Conservation (phyloP, 1,140 invertebrate genomes). For the Drosophila sechellia region DNA sequence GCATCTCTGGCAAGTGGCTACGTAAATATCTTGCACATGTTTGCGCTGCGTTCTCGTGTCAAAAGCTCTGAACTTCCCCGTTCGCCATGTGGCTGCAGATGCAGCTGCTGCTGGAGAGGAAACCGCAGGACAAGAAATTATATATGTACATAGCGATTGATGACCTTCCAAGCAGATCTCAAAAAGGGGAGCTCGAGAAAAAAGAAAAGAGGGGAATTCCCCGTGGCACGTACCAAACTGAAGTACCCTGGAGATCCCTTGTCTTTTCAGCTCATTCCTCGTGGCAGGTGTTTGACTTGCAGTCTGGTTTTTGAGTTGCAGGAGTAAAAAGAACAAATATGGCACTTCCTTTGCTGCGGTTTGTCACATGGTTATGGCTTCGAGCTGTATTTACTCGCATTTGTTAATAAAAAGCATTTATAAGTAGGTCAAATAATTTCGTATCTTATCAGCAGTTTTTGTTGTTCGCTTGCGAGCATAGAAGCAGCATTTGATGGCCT, state of each 20-base stretch:
- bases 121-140: slow-evolving; percentile 55
- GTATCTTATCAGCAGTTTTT: slow-evolving; percentile 60
- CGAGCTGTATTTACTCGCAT: slow-evolving; percentile 5
- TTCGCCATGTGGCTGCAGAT: slow-evolving; percentile 14
- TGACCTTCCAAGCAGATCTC: slow-evolving; percentile 36
- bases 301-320: slow-evolving; percentile 36
- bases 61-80: slow-evolving; percentile 8
- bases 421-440: slow-evolving; percentile 60
- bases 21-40: slow-evolving; percentile 64
- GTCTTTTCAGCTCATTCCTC: too few species aligned
- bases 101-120: slow-evolving; percentile 59
- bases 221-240: slow-evolving; percentile 59
- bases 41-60: slow-evolving; percentile 35
- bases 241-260: neutral
- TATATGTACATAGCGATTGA: slow-evolving; percentile 41
- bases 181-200: slow-evolving; percentile 20
- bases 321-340: slow-evolving; percentile 5
- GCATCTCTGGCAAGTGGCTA: slow-evolving; percentile 1
- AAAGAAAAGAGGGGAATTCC: slow-evolving; percentile 14
- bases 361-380: slow-evolving; percentile 48
- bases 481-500: slow-evolving; percentile 36
- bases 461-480: slow-evolving; percentile 23
- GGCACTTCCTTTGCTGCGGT: slow-evolving; percentile 54
- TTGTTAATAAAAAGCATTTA: slow-evolving; percentile 21
- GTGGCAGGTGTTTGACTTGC: slow-evolving; percentile 74